A percentile compares a stretch with the other conserved stretches of the same genome.
Evolutionary conservation across 2,888 invertebrate genomes (phyloP).

Genomic region (Serripes groenlandicus): DNA sequence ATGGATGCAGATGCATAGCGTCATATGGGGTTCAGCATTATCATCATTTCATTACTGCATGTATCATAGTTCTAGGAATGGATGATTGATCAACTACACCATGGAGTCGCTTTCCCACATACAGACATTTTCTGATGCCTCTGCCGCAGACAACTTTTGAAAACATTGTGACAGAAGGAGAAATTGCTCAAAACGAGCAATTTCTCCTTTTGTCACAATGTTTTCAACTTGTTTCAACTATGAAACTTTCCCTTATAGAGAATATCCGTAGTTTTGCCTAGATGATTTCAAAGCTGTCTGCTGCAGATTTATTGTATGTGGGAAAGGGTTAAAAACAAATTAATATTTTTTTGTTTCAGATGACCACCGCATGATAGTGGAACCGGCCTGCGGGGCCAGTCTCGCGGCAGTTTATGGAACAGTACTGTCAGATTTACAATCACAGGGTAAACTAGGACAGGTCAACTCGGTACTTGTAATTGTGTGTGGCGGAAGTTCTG

Average conservation of each 20-base stretch:
- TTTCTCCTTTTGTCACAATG: background rate
- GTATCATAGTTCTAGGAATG: no score
- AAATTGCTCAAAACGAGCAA: background rate
- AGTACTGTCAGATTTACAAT: slow-evolving; percentile 81
- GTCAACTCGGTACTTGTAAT: slow-evolving; percentile 86
- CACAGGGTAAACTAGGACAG: slow-evolving; percentile 75
- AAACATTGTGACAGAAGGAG: background rate
- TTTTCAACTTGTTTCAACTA: background rate
- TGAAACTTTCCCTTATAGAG: background rate
- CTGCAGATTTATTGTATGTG: background rate
- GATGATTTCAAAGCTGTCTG: background rate
- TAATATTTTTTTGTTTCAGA: slow-evolving; percentile 79
- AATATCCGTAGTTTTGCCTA: background rate
- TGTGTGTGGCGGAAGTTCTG: slow-evolving; percentile 88
- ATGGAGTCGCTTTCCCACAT: no score
- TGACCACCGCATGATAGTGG: slow-evolving; percentile 87
- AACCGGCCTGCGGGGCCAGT: slow-evolving; percentile 88
- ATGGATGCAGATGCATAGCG: no score
- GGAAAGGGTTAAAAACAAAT: background rate
- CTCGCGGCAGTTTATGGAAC: slow-evolving; percentile 87
- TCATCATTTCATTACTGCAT: no score
- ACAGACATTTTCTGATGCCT: no score
- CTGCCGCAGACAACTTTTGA: background rate
- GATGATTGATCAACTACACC: no score
- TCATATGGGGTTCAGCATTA: no score